Base-by-base conservation (phyloP, 2,113 vertebrate species). In the Sitta europaea region DNA sequence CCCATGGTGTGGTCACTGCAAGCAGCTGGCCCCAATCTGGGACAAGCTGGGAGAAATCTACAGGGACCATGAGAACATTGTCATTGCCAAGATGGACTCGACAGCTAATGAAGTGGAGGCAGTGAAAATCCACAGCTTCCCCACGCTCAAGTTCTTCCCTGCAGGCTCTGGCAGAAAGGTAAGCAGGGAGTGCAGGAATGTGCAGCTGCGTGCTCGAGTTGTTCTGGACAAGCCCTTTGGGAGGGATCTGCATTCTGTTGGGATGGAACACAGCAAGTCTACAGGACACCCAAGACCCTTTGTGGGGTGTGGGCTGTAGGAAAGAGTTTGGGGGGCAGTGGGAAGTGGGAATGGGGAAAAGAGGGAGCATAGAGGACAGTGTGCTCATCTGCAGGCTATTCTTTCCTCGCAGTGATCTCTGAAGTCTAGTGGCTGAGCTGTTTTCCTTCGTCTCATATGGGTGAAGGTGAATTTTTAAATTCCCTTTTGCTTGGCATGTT, bases 1-100 rank as follows among this genome's bases (percentile, higher is more conserved):
- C 40, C 99, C 99, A 1, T 99, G 99, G 99, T 99, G 99, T 43
- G 99, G 99, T 79, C 99, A 99, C 98, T 99, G 99, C 97, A 99
- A 99, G 95, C 99, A 99, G 97, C 97, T 99, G 95, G 98, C 99
- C 43, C 99, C 99, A 13, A 99, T 99, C 95, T 99, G 99, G 99
- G 99, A 99, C 70, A 99, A 99, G 88, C 97, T 99, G 84, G 99
- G 99, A 43, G 99, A 99, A 96, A 98, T 97, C 31, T 99, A 98
- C 88, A 98, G 98, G 96, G 98, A 99, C 97, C 98, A 98, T 0
- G 94, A 97, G 12, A 98, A 98, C 65, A 97, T 98, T 3, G 31
- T 99, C 43, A 98, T 99, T 66, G 99, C 99, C 28, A 99, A 99
- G 97, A 99, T 99, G 99, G 99, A 99, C 93, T 99, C 99, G 0